Conservation (phyloP, 1,140 invertebrate genomes). For the Dufourea novaeangliae region DNA sequence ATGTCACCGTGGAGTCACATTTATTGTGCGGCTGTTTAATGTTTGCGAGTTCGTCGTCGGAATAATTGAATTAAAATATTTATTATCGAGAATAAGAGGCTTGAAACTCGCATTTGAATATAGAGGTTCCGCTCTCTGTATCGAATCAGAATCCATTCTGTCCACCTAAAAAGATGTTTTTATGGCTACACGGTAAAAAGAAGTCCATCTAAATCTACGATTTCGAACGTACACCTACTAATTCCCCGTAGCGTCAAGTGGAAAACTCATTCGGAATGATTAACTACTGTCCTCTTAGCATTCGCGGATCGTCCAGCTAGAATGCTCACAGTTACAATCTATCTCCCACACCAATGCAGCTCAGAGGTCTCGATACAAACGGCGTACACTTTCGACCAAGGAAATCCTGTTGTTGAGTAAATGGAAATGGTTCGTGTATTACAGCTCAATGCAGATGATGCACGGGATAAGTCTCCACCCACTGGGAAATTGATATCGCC, state of each 20-base stretch:
- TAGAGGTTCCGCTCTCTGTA: background rate
- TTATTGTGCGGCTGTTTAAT: background rate
- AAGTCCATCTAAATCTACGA: background rate
- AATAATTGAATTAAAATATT: slow-evolving; percentile 5
- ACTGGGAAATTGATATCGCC: too few relatives aligned
- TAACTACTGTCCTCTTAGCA: background rate
- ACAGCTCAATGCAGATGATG: too few relatives aligned
- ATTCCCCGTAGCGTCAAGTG: background rate
- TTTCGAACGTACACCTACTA: background rate
- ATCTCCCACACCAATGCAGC: background rate
- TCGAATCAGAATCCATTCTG: background rate
- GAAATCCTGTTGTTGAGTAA: background rate
- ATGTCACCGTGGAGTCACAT: background rate
- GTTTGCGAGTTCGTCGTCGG: background rate
- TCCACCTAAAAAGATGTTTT: background rate
- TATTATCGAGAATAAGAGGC: background rate
- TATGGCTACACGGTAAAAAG: background rate
- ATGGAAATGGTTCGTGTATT: background rate
- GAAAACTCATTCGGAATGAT: background rate
- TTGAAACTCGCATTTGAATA: background rate
- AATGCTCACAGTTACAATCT: background rate
- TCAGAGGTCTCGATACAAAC: background rate
- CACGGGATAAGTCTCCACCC: too few relatives aligned
- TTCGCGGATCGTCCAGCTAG: background rate
- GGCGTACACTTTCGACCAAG: background rate